phyloP scores from a whole-genome alignment of 2,888 invertebrate species.

The Mimas tiliae region DNA sequence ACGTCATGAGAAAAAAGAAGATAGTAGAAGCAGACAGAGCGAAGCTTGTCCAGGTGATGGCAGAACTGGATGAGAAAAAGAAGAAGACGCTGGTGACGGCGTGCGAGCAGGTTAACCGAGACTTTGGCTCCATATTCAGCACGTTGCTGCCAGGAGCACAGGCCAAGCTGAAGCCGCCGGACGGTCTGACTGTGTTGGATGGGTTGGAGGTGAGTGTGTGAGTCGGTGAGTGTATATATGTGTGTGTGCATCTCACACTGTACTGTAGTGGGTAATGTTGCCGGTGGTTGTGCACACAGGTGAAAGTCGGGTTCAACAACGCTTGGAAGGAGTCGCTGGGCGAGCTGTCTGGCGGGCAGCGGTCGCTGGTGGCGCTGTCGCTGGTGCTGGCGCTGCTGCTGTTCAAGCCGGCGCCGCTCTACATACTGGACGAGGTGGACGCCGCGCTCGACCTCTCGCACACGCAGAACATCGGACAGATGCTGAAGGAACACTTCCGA shows the following conservation, averaged over 20 bases:
- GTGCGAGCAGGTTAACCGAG: constrained; percentile 93
- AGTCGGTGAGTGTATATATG: constrained; percentile 6
- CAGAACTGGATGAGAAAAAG: constrained; percentile 96
- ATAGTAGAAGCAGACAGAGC: constrained; percentile 90
- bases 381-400: constrained; percentile 97
- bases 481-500: constrained; percentile 88
- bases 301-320: constrained; percentile 93
- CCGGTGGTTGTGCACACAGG: constrained; percentile 43
- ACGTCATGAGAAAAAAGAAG: constrained; percentile 88
- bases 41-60: constrained; percentile 91
- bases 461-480: constrained; percentile 98
- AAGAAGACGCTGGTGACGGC: constrained; percentile 92
- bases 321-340: constrained; percentile 98
- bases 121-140: constrained; percentile 97
- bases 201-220: constrained; percentile 92
- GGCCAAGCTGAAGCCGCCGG: constrained; percentile 92
- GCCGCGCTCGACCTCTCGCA: constrained; percentile 99
- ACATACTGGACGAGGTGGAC: constrained; percentile 99
- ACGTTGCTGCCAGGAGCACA: constrained; percentile 95
- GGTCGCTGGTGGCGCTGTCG: constrained; percentile 97
- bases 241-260: too few relatives aligned
- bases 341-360: constrained; percentile 98
- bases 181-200: constrained; percentile 89
- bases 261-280: not conserved
- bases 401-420: constrained; percentile 99